A percentile compares a stretch with the other conserved stretches of the same genome.
phyloP scores from a whole-genome alignment of 2,797 vertebrate genomes.

The Tauraco hartlaubi region DNA sequence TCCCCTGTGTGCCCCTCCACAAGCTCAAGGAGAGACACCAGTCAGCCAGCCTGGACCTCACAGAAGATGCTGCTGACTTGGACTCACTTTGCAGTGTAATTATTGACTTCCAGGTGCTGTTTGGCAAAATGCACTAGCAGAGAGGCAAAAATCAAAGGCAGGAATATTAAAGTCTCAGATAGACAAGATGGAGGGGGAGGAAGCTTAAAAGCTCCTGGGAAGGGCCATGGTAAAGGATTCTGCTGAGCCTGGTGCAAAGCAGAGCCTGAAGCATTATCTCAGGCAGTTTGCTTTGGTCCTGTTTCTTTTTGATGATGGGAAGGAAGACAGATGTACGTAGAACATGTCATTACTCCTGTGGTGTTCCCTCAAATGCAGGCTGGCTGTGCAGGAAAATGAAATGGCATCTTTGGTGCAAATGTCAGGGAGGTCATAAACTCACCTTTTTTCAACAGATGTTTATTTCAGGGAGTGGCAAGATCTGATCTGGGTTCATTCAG shows the following conservation, averaged over 20 bases:
- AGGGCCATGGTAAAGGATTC: neutral
- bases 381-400: neutral
- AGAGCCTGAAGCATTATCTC: neutral
- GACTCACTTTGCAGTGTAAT: neutral
- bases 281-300: neutral
- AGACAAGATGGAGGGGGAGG: neutral
- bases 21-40: neutral
- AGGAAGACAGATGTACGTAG: neutral
- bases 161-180: neutral
- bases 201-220: neutral
- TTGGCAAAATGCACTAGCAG: neutral
- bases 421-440: neutral
- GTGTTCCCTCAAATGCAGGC: neutral
- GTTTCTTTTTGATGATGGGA: neutral
- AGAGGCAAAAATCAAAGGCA: neutral
- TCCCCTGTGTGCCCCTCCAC: fast-evolving
- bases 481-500: neutral
- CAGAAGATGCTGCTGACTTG: neutral
- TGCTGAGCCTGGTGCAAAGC: neutral
- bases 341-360: neutral
- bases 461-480: neutral
- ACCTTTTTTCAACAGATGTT: neutral
- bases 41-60: neutral
- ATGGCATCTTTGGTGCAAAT: neutral
- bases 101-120: neutral